Base-by-base conservation (phyloP, 2,113 vertebrate genomes). In the Megaceryle torquata region DNA sequence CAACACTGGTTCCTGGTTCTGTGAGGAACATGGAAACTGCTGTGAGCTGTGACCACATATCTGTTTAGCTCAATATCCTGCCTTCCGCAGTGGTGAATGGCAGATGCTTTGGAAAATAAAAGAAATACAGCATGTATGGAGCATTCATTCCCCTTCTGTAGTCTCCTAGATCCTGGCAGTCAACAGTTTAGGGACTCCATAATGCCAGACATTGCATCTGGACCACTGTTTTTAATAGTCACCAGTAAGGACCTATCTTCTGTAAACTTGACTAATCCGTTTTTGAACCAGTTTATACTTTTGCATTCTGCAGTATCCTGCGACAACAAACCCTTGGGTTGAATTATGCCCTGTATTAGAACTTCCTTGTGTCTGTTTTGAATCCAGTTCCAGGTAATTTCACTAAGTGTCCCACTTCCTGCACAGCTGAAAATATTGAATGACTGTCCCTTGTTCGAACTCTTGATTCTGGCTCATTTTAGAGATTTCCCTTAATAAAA, bases 211-310 rank as follows among this genome's bases (percentile, higher is more conserved):
- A 22, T 65, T 93, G 74, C 69, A 95, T 91, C 44, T 96, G 86
- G 65, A 79, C 48, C 3, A 0, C 33, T 89, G 69, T 92, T 95
- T 95, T 93, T 94, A 84, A 95, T 61, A 93, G 89, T 57, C 48
- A 50, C 35, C 86, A 75, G 28, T 41, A 51, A 51, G 70, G 91
- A 87, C 89, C 16, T 61, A 72, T 89, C 72, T 93, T 95, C 48
- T 64, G 84, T 85, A 95, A 89, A 87, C 92, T 91, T 95, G 91
- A 87, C 48, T 95, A 79, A 93, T 92, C 18, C 39, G 64, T 79
- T 91, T 93, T 76, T 85, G 35, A 85, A 87, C 37, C n/a, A 37
- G 48, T 82, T 89, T 92, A 44, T 85, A 61, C 43, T 89, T 95
- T 82, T 69, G 77, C 70, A 57, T 70, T 95, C 77, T 75, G 25